These are phyloP conservation scores for Amblyteles armatorius DNA, from an alignment of 2,888 invertebrate species.

Conservation along the genomic window DNA sequence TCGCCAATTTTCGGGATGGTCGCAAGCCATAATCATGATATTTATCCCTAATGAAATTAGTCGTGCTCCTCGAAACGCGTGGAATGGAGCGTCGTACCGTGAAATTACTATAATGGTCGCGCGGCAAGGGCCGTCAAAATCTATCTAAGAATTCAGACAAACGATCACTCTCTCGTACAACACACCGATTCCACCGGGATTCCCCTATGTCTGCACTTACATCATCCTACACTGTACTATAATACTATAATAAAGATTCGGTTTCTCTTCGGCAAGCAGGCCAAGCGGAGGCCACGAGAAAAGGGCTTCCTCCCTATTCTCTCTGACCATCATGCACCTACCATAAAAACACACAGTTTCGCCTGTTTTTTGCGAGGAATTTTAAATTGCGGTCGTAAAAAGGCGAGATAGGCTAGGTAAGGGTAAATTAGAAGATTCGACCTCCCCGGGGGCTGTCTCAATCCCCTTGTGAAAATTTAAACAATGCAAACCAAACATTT, in stretches of 20 bases:
- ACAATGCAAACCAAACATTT: not conserved
- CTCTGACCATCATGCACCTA: conserved; percentile 41
- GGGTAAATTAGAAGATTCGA: conserved; percentile 79
- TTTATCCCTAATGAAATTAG: conserved; percentile 85
- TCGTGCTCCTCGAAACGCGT: conserved; percentile 78
- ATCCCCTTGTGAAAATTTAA: conserved; percentile 28
- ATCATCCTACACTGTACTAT: conserved; percentile 53
- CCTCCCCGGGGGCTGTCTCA: conserved; percentile 73
- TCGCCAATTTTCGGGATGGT: conserved; percentile 77
- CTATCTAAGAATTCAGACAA: conserved; percentile 67
- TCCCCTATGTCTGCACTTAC: conserved; percentile 48
- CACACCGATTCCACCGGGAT: conserved; percentile 19
- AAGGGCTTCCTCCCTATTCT: conserved; percentile 41
- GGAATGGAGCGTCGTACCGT: conserved; percentile 81
- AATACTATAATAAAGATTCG: conserved; percentile 63
- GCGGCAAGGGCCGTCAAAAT: conserved; percentile 70
- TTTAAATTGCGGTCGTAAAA: conserved; percentile 83
- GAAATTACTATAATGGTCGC: conserved; percentile 83
- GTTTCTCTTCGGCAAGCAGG: conserved; percentile 32
- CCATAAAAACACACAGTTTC: conserved; percentile 68
- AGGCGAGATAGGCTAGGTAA: conserved; percentile 68
- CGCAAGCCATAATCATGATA: conserved; percentile 82
- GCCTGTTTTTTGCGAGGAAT: conserved; percentile 78
- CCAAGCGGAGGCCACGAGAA: conserved; percentile 33
- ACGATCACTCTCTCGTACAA: conserved; percentile 64